Percentiles rank a stretch among this genome's conserved stretches.
Evolutionary conservation across 2,888 invertebrate genomes (phyloP).

Genomic region (Rhogogaster chlorosoma): DNA sequence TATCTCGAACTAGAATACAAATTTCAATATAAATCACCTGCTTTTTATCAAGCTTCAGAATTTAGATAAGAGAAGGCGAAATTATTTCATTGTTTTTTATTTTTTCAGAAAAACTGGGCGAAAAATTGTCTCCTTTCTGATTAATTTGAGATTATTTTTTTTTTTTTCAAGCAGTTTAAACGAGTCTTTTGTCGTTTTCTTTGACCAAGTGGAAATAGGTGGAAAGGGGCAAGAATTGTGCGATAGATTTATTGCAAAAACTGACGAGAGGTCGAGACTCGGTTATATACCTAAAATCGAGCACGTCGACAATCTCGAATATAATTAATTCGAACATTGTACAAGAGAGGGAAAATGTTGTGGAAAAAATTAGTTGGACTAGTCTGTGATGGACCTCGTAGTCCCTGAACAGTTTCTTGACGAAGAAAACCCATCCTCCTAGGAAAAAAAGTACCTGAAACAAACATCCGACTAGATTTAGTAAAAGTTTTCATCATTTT

Average conservation of each 20-base stretch:
- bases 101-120: neutral
- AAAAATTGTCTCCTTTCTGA: neutral
- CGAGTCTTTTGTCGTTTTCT: neutral
- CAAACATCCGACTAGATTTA: conserved; percentile 58
- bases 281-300: conserved; percentile 89
- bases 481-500: neutral
- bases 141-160: neutral
- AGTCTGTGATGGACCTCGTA: conserved; percentile 98
- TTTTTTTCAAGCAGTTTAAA: neutral
- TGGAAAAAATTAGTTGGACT: conserved; percentile 97
- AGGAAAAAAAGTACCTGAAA: conserved; percentile 94
- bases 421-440: conserved; percentile 99
- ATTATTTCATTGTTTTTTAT: no score
- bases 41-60: neutral
- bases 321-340: conserved; percentile 99
- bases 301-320: conserved; percentile 97
- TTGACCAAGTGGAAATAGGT: neutral
- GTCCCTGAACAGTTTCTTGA: conserved; percentile 97
- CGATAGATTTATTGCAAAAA: conserved; percentile 32
- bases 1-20: conserved; percentile 87
- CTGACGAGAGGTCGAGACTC: neutral
- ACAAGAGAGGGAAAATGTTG: conserved; percentile 97
- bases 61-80: neutral
- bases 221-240: neutral
- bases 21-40: neutral